A percentile compares a stretch with the other conserved stretches of the same genome.
These are phyloP conservation scores for Cremastobaeus sp. DNA, from an alignment of 2,888 invertebrate species.

Conservation along the genomic window DNA sequence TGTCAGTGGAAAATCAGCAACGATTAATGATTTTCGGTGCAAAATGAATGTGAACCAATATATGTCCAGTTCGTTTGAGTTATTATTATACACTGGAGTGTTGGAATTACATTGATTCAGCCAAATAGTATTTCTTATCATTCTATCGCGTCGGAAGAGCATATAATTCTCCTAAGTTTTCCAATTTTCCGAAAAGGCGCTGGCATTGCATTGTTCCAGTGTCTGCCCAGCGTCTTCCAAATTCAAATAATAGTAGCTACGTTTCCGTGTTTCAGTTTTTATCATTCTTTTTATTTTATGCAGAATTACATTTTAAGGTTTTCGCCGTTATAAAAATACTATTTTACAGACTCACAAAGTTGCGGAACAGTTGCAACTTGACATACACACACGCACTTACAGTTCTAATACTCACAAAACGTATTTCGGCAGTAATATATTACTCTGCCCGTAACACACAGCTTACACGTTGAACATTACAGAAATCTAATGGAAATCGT, in stretches of 20 bases:
- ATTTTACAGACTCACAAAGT: conserved; percentile 68
- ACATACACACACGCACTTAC: conserved; percentile 40
- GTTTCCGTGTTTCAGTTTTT: conserved; percentile 22
- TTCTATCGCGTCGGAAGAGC: conserved; percentile 31
- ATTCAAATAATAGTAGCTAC: conserved; percentile 7
- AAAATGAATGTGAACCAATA: conserved; percentile 14
- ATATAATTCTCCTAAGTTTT: conserved; percentile 19
- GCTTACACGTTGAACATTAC: conserved; percentile 53
- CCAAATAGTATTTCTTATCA: conserved; percentile 12
- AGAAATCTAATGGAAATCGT: conserved; percentile 63
- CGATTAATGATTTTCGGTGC: too few relatives aligned
- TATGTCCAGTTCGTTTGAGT: conserved; percentile 19
- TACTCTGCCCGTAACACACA: conserved; percentile 54
- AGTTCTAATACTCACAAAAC: conserved; percentile 48
- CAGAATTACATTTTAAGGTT: conserved; percentile 63
- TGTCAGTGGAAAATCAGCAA: too few relatives aligned
- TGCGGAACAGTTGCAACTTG: conserved; percentile 20
- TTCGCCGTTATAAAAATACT: conserved; percentile 73
- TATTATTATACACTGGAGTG: conserved; percentile 27
- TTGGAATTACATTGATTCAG: conserved; percentile 20
- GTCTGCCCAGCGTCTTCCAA: not conserved
- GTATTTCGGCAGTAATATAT: conserved; percentile 51
- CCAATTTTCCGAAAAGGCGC: conserved; percentile 26
- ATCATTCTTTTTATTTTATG: conserved; percentile 28
- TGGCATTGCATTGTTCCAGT: conserved; percentile 40